Conservation (phyloP, 2,113 vertebrate genomes). For the Phrynosoma blainvillii region DNA sequence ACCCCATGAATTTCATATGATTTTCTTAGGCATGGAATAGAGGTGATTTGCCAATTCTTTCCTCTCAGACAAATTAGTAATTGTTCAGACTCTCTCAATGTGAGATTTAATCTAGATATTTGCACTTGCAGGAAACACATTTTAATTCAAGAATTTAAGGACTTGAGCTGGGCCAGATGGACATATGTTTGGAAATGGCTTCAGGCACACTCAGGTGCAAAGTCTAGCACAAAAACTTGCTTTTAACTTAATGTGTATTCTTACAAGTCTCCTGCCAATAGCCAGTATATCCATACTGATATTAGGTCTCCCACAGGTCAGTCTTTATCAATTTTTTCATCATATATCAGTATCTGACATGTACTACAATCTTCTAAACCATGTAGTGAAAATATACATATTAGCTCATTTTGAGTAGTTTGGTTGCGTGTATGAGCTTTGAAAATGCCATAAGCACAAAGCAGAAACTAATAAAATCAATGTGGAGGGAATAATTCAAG, state of each 20-base stretch:
- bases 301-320: not conserved
- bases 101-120: not conserved
- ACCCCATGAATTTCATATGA: no score
- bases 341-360: not conserved
- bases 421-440: not conserved
- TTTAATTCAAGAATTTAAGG: not conserved
- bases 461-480: not conserved
- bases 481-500: not conserved
- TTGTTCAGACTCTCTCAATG: not conserved
- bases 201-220: not conserved
- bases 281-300: not conserved
- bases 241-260: not conserved
- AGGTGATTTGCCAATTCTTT: no score
- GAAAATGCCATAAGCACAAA: not conserved
- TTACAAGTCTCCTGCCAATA: not conserved
- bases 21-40: no score
- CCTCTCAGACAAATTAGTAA: not conserved
- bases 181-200: not conserved
- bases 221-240: not conserved
- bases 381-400: not conserved
- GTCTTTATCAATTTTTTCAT: not conserved
- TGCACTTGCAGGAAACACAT: not conserved
- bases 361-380: not conserved
- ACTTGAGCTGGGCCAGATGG: no score
- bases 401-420: not conserved